Evolutionary conservation across 2,888 invertebrate species (phyloP).

Genomic region (Rotaria socialis): DNA sequence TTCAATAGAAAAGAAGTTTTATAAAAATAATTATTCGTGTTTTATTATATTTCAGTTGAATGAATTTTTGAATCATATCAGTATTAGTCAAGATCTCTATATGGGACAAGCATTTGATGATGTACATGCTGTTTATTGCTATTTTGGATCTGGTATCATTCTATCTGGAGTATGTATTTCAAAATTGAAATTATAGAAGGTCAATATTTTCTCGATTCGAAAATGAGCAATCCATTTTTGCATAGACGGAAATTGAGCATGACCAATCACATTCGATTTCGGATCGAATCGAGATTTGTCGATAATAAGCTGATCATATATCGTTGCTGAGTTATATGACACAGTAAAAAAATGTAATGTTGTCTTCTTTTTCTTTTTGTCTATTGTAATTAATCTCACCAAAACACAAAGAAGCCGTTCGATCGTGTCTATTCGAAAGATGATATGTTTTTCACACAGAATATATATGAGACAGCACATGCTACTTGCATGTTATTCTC

Average conservation of each 20-base stretch:
- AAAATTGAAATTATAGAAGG: neutral
- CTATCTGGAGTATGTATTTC: slow-evolving; percentile 67
- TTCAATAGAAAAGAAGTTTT: neutral
- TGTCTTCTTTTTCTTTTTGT: neutral
- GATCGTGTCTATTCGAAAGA: too few species aligned
- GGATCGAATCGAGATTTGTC: neutral
- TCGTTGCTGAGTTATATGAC: neutral
- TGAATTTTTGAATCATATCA: slow-evolving; percentile 71
- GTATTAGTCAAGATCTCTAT: slow-evolving; percentile 78
- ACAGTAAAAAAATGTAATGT: neutral
- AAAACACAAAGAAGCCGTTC: too few species aligned
- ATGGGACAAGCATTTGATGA: slow-evolving; percentile 66
- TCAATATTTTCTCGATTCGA: too few species aligned
- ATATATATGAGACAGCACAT: neutral
- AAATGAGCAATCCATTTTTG: too few species aligned
- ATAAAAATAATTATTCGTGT: neutral
- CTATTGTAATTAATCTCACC: neutral
- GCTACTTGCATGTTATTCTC: neutral
- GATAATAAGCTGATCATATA: slow-evolving; percentile 28
- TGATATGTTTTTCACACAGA: too few species aligned
- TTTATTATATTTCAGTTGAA: slow-evolving; percentile 61
- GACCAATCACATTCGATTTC: neutral
- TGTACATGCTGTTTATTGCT: slow-evolving; percentile 53
- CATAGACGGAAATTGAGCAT: too few species aligned
- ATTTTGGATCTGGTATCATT: slow-evolving; percentile 76